Evolutionary conservation across 2,113 vertebrate genomes (phyloP), one percentile per base, ranked within the genome.

Genomic region (Anoura caudifer): DNA sequence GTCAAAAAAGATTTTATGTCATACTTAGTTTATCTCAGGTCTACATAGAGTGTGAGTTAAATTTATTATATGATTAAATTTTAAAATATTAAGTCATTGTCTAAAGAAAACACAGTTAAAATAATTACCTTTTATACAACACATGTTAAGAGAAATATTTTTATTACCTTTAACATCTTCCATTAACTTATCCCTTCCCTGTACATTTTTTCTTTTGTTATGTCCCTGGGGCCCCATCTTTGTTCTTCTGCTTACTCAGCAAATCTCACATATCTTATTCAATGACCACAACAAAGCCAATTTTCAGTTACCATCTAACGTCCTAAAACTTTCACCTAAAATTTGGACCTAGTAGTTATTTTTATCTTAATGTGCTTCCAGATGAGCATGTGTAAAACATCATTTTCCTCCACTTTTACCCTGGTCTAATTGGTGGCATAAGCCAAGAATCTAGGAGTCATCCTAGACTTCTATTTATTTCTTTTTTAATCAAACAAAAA

Each of bases 51-150:
- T 45, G 22, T 69, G 8, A n/a, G 41, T n/a, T 89, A 90, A 84
- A 45, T 43, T 5, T 65, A 1, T 36, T 61, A 10, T 19, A 47
- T 77, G 3, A 41, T 31, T 69, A 20, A 17, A 45, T 63, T 89
- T 92, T 82, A 85, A 84, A 65, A 93, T 90, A 76, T 77, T 24
- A 59, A 85, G 41, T 61, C 38, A 89, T 87, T 93, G 5, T 63
- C 17, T 76, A 90, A 86, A 90, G 45, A 89, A 90, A 22, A 36
- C 1, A 41, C 2, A 77, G 11, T 38, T 93, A 61, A 87, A 92
- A 90, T 72, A 88, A 93, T 70, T 72, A 33, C 2, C 38, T 93
- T n/a, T 24, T 82, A 83, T 43, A 6, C n/a, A 61, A 77, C 7
- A 43, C 54, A 45, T 76, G 3, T 81, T 92, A 52, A 93, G 59